These are phyloP conservation scores for Saxidomus purpurata DNA, from an alignment of 1,140 invertebrate genomes.

Conservation along the genomic window DNA sequence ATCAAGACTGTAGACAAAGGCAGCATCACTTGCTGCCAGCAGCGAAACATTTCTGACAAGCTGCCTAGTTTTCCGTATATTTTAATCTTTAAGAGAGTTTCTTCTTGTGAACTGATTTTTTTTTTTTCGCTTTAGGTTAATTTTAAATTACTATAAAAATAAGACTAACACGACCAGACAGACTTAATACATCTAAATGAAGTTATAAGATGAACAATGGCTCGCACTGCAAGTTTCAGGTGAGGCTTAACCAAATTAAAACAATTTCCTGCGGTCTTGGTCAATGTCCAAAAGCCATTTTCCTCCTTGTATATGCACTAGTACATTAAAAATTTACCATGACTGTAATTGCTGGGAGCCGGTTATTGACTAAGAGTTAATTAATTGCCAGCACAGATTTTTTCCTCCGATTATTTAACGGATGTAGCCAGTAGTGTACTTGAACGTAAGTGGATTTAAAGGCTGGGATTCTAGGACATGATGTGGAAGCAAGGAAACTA, in stretches of 20 bases:
- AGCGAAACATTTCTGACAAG: too few relatives aligned
- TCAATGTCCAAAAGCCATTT: neutral
- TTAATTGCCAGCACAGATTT: neutral
- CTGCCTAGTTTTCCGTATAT: too few relatives aligned
- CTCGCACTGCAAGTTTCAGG: neutral
- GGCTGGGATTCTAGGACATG: neutral
- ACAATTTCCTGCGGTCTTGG: neutral
- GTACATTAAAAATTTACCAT: slow-evolving; percentile 14
- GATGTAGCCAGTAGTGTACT: neutral
- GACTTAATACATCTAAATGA: neutral
- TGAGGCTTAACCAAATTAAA: neutral
- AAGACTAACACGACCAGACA: too few relatives aligned
- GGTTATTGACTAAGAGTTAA: slow-evolving; percentile 12
- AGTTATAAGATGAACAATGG: neutral
- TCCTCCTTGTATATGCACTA: neutral
- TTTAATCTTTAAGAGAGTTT: too few relatives aligned
- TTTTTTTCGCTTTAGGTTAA: too few relatives aligned
- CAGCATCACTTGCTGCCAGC: too few relatives aligned
- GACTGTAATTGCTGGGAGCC: neutral
- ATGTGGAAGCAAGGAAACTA: neutral
- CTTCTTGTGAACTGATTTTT: too few relatives aligned
- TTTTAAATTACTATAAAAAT: too few relatives aligned
- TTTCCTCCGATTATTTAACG: neutral
- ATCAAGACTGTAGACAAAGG: too few relatives aligned
- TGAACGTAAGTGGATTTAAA: neutral